Evolutionary conservation across 2,888 invertebrate genomes (phyloP).

Genomic region (Eupithecia inturbata): DNA sequence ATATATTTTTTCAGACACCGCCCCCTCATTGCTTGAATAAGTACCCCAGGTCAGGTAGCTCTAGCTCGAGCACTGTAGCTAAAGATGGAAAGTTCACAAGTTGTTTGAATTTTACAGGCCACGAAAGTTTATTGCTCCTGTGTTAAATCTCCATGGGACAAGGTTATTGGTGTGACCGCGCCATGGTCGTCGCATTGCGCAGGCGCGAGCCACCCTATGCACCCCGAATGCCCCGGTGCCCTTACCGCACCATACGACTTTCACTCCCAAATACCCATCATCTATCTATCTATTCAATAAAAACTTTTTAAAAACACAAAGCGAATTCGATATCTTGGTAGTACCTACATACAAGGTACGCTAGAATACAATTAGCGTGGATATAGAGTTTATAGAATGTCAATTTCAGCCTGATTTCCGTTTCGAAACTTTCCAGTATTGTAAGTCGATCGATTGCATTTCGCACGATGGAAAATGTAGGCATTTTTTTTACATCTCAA

Average conservation of each 20-base stretch:
- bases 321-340: constrained; percentile 14
- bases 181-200: constrained; percentile 57
- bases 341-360: background rate
- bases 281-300: constrained; percentile 47
- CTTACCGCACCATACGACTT: constrained; percentile 66
- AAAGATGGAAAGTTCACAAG: background rate
- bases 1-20: background rate
- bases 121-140: background rate
- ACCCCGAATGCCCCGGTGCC: constrained; percentile 76
- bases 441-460: background rate
- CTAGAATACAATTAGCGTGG: background rate
- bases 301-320: constrained; percentile 40
- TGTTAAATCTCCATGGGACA: constrained; percentile 50
- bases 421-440: background rate
- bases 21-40: background rate
- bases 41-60: too few relatives aligned
- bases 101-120: background rate
- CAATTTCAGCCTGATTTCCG: background rate
- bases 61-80: background rate
- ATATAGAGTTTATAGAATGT: background rate
- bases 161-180: constrained; percentile 48
- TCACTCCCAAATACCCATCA: constrained; percentile 66
- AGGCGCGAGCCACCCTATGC: constrained; percentile 63
- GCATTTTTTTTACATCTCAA: background rate
- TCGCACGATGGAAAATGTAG: background rate